Evolutionary conservation across 2,888 invertebrate genomes (phyloP), one percentile per base, ranked within the genome.

Genomic region (Theretra japonica): DNA sequence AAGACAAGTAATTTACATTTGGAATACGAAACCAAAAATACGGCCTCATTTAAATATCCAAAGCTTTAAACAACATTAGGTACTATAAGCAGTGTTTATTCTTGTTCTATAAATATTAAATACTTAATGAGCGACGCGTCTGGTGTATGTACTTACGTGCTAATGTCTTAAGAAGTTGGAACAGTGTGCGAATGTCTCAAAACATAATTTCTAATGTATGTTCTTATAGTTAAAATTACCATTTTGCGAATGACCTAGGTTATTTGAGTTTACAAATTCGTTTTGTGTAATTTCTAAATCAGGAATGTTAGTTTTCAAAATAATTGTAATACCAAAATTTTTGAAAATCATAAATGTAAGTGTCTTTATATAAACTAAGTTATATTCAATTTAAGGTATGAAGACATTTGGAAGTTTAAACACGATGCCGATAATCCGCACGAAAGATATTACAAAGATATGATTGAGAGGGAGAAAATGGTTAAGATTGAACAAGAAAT

Each of bases 391-490:
- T 56, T 53, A 30, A 96, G 96, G 80, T 97, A 96, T 84, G 96
- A 97, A 86, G 98, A 97, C 75, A 95, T 97, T 30, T 99, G 99
- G 99, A 96, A 96, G 80, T 96, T 96, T 71, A 97, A 96, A 85
- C 97, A 98, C 79, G 98, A 98, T 83, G 90, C 94, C 0, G 92
- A 95, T 1, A 97, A 98, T 88, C 95, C 96, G 0, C 94, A 95
- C 69, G 98, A 99, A 86, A 95, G 95, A 30, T 96, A 97, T 80
- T 97, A 98, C 84, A 95, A 95, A 71, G 97, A 98, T 74, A 97
- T 99, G 93, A 97, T 99, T 79, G 96, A 97, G 83, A 95, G 96
- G 73, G 97, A 98, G 75, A 98, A 98, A 89, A 96, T 97, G 83
- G 93, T 95, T 0, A 97, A 97, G 88, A 96, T 99, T 74, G 98